Percentiles rank a stretch among this genome's conserved stretches.
Evolutionary conservation across 1,140 invertebrate genomes (phyloP).

Genomic region (Drosophila ficusphila): DNA sequence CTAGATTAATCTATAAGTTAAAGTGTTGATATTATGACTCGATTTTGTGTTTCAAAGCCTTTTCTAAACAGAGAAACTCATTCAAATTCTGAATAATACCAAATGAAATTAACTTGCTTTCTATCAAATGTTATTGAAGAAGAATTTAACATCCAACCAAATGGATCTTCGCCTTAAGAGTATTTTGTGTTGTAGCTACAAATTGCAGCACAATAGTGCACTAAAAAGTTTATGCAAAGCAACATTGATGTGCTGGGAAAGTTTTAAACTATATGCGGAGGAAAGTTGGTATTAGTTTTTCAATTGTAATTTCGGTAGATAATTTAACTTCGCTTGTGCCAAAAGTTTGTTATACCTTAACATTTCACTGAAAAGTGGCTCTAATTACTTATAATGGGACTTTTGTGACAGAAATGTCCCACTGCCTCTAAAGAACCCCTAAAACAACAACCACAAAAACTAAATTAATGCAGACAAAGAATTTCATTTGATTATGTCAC

Average conservation of each 20-base stretch:
- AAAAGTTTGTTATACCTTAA: not conserved
- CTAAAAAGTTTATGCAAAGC: not conserved
- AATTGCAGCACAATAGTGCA: not conserved
- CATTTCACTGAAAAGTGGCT: not conserved
- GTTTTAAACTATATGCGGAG: not conserved
- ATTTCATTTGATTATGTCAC: slow-evolving; percentile 34
- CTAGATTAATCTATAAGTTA: no score
- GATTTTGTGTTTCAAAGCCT: no score
- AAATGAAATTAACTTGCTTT: no score
- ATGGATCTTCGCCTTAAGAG: no score
- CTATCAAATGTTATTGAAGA: no score
- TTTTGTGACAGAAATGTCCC: not conserved
- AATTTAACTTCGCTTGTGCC: not conserved
- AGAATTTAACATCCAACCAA: no score
- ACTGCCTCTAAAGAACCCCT: not conserved
- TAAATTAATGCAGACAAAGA: slow-evolving; percentile 3
- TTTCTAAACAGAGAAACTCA: no score
- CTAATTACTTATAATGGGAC: not conserved
- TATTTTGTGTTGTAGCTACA: not conserved
- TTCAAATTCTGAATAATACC: no score
- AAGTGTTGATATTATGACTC: no score
- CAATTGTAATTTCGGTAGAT: slow-evolving; percentile 3
- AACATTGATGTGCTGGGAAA: not conserved
- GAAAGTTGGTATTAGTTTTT: slow-evolving; percentile 1
- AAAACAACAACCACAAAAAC: no score